These are phyloP conservation scores for Pardosa pseudoannulata DNA, from an alignment of 2,888 invertebrate genomes.

Conservation along the genomic window DNA sequence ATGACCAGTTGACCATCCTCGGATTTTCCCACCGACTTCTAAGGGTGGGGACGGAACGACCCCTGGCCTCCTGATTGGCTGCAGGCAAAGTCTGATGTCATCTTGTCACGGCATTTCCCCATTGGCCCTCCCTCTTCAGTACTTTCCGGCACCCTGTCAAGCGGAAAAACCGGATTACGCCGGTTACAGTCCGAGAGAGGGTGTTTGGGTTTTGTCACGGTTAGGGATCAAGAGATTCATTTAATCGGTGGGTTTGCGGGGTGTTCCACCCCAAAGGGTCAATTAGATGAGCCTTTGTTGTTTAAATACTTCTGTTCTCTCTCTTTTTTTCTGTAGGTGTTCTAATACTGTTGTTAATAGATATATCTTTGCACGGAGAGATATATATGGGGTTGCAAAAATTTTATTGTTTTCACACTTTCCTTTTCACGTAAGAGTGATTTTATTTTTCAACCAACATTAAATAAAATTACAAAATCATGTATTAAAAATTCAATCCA, in stretches of 20 bases:
- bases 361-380: too few relatives aligned
- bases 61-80: neutral
- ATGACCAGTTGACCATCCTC: constrained; percentile 11
- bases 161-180: constrained; percentile 7
- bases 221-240: constrained; percentile 2
- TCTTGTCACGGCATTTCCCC: constrained; percentile 1
- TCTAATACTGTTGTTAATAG: too few relatives aligned
- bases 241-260: neutral
- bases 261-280: neutral
- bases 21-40: constrained; percentile 1
- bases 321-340: too few relatives aligned
- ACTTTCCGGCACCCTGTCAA: neutral
- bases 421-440: too few relatives aligned
- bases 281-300: neutral
- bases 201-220: constrained; percentile 13
- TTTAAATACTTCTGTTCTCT: neutral
- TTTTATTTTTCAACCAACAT: too few relatives aligned
- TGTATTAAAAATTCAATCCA: too few relatives aligned
- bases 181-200: neutral
- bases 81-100: neutral
- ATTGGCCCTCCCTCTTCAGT: neutral
- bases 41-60: neutral
- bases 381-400: too few relatives aligned
- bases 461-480: too few relatives aligned
- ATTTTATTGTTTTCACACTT: too few relatives aligned